Base-by-base conservation (phyloP, 2,888 invertebrate genomes). In the Allophyes oxyacanthae region DNA sequence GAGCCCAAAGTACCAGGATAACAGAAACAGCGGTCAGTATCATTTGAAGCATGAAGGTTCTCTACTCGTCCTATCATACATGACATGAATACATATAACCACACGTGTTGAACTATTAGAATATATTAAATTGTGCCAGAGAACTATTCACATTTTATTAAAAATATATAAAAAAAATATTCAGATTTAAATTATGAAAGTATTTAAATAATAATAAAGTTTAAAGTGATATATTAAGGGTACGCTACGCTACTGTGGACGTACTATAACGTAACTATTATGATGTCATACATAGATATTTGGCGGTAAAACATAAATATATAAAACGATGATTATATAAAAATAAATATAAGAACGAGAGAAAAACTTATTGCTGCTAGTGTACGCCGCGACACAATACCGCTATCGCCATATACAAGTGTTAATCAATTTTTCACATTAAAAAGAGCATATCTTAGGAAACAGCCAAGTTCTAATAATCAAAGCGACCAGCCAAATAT, bases 401-500 rank as follows among this genome's bases (percentile, higher is more conserved):
- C 54, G 30, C 56, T 52, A 70, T 58, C 50, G 64, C 51, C 65
- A 64, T 67, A 32, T 33, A 62, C 50, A 69, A 71, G 57, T 67
- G 75, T 75, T 71, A 78, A 73, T 65, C 51, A 64, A 46, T 72
- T 75, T 11, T 64, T 76, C 84, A 88, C 86, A 87, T 79, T 77
- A 68, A 83, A 81, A 78, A 82, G 85, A 88, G 88, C 86, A 81
- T 81, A 81, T 84, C 76, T 79, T 72, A 84, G 77, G 80, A 83
- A 87, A 87, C 91, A 91, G 90, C 90, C 90, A 90, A 87, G 78
- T 78, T 86, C 89, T 91, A 90, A 83, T 65, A 67, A 83, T 77
- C 77, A 81, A 90, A 91, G 90, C 91, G 90, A 88, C 88, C 91
- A 88, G 88, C 89, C 91, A 89, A 89, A 90, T 89, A 89, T 91